phyloP scores from a whole-genome alignment of 2,888 invertebrate species.

The Chalcosyrphus nemorum region DNA sequence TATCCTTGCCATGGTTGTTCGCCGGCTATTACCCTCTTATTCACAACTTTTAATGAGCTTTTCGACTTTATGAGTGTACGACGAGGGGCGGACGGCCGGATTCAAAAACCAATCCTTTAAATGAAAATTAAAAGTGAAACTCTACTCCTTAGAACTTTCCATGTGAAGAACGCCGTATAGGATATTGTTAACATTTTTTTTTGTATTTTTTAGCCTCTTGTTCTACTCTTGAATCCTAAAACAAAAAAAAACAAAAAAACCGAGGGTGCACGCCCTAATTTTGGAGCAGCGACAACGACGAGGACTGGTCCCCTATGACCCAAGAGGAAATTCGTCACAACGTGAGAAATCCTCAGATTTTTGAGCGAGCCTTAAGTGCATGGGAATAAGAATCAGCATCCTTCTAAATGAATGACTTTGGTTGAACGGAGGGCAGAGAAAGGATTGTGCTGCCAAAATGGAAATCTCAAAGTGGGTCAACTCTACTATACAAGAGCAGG shows the following conservation, averaged over 20 bases:
- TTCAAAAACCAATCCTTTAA: slow-evolving; percentile 27
- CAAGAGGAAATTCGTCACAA: slow-evolving; percentile 61
- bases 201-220: not conserved
- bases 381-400: slow-evolving; percentile 31
- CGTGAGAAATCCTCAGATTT: slow-evolving; percentile 39
- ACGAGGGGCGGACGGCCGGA: not conserved
- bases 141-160: not conserved
- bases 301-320: slow-evolving; percentile 32
- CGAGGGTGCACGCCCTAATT: slow-evolving; percentile 47
- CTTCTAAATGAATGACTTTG: slow-evolving; percentile 21
- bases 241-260: no score
- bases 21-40: slow-evolving; percentile 48
- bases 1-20: slow-evolving; percentile 46
- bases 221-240: not conserved
- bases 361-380: slow-evolving; percentile 50
- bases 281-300: not conserved
- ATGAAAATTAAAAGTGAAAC: slow-evolving; percentile 29
- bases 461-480: slow-evolving; percentile 40
- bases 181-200: not conserved
- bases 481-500: slow-evolving; percentile 4
- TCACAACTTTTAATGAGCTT: slow-evolving; percentile 59
- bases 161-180: slow-evolving; percentile 16
- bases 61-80: slow-evolving; percentile 11
- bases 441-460: slow-evolving; percentile 24
- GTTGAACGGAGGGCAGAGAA: not conserved